Percentiles rank a stretch among this genome's conserved stretches.
phyloP scores from a whole-genome alignment of 2,797 vertebrate species.

The Protonibea diacanthus region DNA sequence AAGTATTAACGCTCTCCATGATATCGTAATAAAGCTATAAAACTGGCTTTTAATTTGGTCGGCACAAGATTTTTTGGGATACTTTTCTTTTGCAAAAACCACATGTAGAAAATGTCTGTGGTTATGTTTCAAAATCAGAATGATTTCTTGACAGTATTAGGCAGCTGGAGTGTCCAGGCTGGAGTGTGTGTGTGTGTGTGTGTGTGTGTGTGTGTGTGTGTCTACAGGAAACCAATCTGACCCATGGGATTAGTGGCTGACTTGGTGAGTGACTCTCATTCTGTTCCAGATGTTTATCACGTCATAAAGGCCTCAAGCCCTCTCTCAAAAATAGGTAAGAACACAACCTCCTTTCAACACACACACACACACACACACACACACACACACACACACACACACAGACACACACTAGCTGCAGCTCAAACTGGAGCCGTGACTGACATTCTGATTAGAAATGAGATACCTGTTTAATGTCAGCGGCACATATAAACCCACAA shows the following conservation, averaged over 20 bases:
- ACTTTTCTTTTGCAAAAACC: background rate
- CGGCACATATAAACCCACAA: slow-evolving; percentile 15
- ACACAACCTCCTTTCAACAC: slow-evolving; percentile 67
- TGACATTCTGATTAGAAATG: slow-evolving; percentile 24
- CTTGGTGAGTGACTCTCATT: slow-evolving; percentile 71
- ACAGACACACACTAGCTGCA: slow-evolving; percentile 36
- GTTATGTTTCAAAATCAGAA: background rate
- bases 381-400: slow-evolving; percentile 40
- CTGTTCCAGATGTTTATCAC: slow-evolving; percentile 82
- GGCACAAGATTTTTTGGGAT: background rate
- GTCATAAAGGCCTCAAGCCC: slow-evolving; percentile 68
- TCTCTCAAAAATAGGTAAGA: slow-evolving; percentile 65
- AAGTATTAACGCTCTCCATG: background rate
- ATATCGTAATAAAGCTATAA: background rate
- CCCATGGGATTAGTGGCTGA: slow-evolving; percentile 74
- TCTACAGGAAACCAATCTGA: slow-evolving; percentile 71
- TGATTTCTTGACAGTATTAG: slow-evolving; percentile 16
- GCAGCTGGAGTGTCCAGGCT: slow-evolving; percentile 4
- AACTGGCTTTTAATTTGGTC: background rate
- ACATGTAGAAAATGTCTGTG: background rate
- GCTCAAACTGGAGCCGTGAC: background rate
- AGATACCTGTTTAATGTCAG: background rate
- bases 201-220: slow-evolving; percentile 14
- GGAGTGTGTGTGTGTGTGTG: background rate
- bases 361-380: slow-evolving; percentile 47